Evolutionary conservation across 2,113 vertebrate species (phyloP).

Genomic region (Suricata suricatta): DNA sequence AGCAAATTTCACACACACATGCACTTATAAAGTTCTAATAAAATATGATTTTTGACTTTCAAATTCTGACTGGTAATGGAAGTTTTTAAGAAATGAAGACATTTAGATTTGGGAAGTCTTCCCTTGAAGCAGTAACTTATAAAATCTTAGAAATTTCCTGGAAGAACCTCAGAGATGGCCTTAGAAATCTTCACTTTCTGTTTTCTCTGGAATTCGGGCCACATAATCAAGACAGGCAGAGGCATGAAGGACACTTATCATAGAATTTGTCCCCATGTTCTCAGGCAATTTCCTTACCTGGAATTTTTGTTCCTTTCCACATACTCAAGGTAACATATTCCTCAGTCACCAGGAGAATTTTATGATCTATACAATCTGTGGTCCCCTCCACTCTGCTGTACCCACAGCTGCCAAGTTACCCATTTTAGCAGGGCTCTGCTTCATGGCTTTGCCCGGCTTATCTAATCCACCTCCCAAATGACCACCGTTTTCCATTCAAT

Average conservation of each 20-base stretch:
- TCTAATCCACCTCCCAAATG: background rate
- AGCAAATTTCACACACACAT: background rate
- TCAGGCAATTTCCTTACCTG: background rate
- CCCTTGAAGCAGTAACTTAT: background rate
- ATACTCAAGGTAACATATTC: background rate
- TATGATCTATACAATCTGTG: background rate
- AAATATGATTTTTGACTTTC: background rate
- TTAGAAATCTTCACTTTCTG: background rate
- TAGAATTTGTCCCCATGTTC: background rate
- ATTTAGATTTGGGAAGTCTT: background rate
- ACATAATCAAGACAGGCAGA: background rate
- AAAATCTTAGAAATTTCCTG: background rate
- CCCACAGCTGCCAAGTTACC: background rate
- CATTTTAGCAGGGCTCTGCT: background rate
- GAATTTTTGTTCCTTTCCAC: background rate
- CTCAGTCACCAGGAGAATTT: background rate
- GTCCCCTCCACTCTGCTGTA: background rate
- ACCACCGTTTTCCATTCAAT: background rate
- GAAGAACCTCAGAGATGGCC: background rate
- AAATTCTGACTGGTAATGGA: background rate
- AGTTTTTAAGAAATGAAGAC: conserved; percentile 34
- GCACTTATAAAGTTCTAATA: background rate
- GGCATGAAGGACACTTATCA: background rate
- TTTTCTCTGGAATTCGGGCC: background rate
- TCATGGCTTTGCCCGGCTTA: background rate